A percentile compares a stretch with the other conserved stretches of the same genome.
Conservation (phyloP, 2,113 vertebrate genomes). For the Cheilinus undulatus region DNA sequence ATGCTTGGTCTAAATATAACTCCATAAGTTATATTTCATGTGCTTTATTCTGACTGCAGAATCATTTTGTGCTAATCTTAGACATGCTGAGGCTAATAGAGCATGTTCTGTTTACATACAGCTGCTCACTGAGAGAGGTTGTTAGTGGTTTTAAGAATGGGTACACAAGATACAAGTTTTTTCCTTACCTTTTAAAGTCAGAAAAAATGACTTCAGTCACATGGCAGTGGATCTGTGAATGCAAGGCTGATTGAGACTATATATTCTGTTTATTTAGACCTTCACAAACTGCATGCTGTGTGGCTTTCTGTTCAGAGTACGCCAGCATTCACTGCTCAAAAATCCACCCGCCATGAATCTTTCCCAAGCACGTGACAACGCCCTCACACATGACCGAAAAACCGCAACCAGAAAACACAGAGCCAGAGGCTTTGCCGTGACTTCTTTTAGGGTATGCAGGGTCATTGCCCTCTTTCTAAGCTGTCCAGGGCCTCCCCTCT, state of each 20-base stretch:
- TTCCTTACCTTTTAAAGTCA: constrained; percentile 24
- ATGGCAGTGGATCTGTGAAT: constrained; percentile 36
- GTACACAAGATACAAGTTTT: constrained; percentile 5
- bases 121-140: constrained; percentile 27
- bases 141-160: constrained; percentile 61
- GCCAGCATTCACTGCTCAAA: constrained; percentile 33
- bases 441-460: constrained; percentile 34
- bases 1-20: constrained; percentile 16
- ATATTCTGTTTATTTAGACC: constrained; percentile 54
- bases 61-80: constrained; percentile 35
- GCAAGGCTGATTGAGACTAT: constrained; percentile 19
- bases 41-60: constrained; percentile 36
- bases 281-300: constrained; percentile 38
- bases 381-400: constrained; percentile 33
- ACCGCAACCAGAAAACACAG: constrained; percentile 29
- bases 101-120: constrained; percentile 27
- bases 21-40: constrained; percentile 42
- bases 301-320: constrained; percentile 34
- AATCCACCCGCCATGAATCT: constrained; percentile 55
- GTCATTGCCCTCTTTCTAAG: constrained; percentile 29
- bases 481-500: constrained; percentile 5
- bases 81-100: constrained; percentile 34
- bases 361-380: constrained; percentile 58
- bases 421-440: constrained; percentile 23
- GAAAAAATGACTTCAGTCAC: constrained; percentile 39